Evolutionary conservation across 2,888 invertebrate genomes (phyloP), one percentile per base, ranked within the genome.

Genomic region (Tetragnatha montana): DNA sequence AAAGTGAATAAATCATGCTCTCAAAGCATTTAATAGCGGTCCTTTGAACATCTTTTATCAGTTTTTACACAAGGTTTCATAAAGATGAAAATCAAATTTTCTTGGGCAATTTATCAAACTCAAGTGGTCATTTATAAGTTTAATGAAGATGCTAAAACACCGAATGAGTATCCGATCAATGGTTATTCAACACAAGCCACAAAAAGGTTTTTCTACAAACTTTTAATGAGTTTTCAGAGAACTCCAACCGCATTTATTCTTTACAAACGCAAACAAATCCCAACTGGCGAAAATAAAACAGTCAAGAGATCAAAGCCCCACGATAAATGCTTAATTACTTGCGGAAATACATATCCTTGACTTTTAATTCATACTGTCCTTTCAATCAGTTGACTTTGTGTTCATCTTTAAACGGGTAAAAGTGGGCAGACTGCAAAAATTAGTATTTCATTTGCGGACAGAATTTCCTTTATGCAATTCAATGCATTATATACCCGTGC

Each of bases 291-390:
- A 60, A 60, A 60, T 60, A 60, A 60, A 60, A 60, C 60, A 60
- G 14, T 6, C 17, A 10, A 12, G 17, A 60, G 60, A 60, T 60
- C 60, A 60, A 60, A 60, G 60, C 60, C 17, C 17, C 17, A 60
- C 60, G 60, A 60, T 10, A 60, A 60, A 60, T 60, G 60, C 60
- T 60, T 60, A 60, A 60, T 60, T 60, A 60, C 60, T 60, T 60
- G 60, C 60, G 60, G 60, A 60, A 60, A 60, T 60, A 60, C 12
- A 60, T 60, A 60, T 60, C 60, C 60, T 60, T 60, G 60, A 60
- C 60, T 60, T 60, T 60, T 60, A 60, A 60, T 60, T 60, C 60
- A 60, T 60, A 60, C 60, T 60, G 60, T 60, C 60, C 60, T 60
- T 60, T 60, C 60, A 60, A 60, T 60, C 60, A 60, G 60, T 60